These are phyloP conservation scores for Caloenas nicobarica DNA, from an alignment of 2,113 vertebrate genomes.

Conservation along the genomic window DNA sequence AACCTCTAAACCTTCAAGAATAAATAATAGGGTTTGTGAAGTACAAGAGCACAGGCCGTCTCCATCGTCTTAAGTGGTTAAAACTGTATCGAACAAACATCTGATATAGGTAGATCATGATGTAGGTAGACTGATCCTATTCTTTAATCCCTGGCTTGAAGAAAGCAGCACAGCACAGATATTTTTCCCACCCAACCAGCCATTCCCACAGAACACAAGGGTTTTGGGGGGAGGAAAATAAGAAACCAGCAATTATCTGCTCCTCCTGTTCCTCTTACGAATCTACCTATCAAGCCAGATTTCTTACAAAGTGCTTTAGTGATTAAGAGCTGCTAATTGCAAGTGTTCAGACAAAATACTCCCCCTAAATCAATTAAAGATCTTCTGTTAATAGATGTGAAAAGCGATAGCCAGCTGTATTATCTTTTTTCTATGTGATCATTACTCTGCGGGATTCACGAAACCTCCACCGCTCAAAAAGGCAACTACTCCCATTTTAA, in stretches of 20 bases:
- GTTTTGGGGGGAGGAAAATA: not conserved
- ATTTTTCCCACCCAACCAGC: not conserved
- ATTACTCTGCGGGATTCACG: not conserved
- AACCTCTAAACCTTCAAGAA: not conserved
- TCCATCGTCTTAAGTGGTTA: not conserved
- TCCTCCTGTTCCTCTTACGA: not conserved
- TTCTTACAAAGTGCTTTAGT: not conserved
- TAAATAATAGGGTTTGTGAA: not conserved
- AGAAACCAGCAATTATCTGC: not conserved
- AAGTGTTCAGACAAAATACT: not conserved
- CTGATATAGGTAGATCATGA: not conserved
- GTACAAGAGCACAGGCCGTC: not conserved
- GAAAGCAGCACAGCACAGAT: not conserved
- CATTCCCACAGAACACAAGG: not conserved
- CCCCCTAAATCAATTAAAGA: not conserved
- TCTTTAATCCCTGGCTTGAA: not conserved
- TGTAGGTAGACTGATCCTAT: not conserved
- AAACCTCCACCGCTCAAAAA: not conserved
- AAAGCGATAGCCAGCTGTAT: not conserved
- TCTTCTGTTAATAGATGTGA: not conserved
- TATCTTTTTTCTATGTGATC: not conserved
- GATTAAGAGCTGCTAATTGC: conserved; percentile 30
- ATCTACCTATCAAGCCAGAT: not conserved
- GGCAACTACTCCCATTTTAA: not conserved
- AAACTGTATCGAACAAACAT: not conserved